Conservation (phyloP, 2,888 invertebrate genomes). For the Drosophila percnosoma region DNA sequence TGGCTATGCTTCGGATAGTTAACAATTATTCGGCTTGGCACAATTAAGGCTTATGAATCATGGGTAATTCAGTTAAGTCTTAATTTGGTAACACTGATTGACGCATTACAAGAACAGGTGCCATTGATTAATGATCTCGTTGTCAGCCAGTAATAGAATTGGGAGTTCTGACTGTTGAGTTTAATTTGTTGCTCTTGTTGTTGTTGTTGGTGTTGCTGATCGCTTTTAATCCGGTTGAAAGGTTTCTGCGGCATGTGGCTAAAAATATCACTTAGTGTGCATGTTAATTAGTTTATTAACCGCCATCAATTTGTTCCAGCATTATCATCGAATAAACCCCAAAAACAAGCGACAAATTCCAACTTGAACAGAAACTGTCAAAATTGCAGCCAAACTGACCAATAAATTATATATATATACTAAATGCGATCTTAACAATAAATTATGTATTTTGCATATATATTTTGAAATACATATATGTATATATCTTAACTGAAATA, state of each 20-base stretch:
- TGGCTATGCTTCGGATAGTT: slow-evolving; percentile 16
- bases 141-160: slow-evolving; percentile 29
- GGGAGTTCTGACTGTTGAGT: slow-evolving; percentile 3
- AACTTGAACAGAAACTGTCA: slow-evolving; percentile 14
- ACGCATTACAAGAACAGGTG: slow-evolving; percentile 38
- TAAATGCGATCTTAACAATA: slow-evolving; percentile 5
- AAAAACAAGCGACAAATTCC: slow-evolving; percentile 5
- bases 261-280: slow-evolving; percentile 46
- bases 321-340: slow-evolving; percentile 12
- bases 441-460: slow-evolving; percentile 16
- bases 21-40: slow-evolving; percentile 29
- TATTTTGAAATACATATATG: neutral
- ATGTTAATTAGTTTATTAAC: slow-evolving; percentile 74
- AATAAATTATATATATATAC: slow-evolving; percentile 6
- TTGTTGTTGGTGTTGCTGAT: slow-evolving; percentile 2
- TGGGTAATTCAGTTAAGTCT: slow-evolving; percentile 22
- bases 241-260: slow-evolving; percentile 25
- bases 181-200: neutral
- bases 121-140: slow-evolving; percentile 53
- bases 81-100: slow-evolving; percentile 22
- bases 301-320: slow-evolving; percentile 47
- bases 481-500: slow-evolving; percentile 40
- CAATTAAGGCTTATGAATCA: slow-evolving; percentile 43
- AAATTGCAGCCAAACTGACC: slow-evolving; percentile 23
- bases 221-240: slow-evolving; percentile 70